A percentile compares a stretch with the other conserved stretches of the same genome.
These are phyloP conservation scores for Erythrolamprus reginae DNA, from an alignment of 2,113 vertebrate species.

Conservation along the genomic window DNA sequence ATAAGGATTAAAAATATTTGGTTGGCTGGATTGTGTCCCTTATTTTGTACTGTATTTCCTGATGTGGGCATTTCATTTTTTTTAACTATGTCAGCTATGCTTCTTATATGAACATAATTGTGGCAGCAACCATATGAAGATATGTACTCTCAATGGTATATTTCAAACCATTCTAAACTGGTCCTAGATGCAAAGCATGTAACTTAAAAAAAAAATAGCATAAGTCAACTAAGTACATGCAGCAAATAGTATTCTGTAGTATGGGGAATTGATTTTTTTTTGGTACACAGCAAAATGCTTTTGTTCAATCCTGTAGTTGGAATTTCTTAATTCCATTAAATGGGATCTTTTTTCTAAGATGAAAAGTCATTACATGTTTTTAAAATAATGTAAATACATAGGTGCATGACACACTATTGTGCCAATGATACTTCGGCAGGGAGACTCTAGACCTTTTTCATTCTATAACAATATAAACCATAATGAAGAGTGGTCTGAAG, in stretches of 20 bases:
- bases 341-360: background rate
- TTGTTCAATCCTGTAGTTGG: slow-evolving; percentile 11
- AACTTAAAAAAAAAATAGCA: background rate
- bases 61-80: background rate
- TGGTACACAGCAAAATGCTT: slow-evolving; percentile 21
- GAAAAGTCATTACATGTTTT: background rate
- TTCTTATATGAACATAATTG: background rate
- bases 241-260: slow-evolving; percentile 11
- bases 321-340: slow-evolving; percentile 14
- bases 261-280: background rate
- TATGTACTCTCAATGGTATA: background rate
- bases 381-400: background rate
- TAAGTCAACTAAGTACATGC: slow-evolving; percentile 12
- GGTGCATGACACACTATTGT: slow-evolving; percentile 4
- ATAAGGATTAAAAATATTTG: background rate
- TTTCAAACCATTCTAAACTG: background rate
- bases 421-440: slow-evolving; percentile 16
- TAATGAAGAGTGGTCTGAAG: slow-evolving; percentile 1
- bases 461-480: background rate
- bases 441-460: slow-evolving; percentile 5
- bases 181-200: slow-evolving; percentile 4
- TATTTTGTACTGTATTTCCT: background rate
- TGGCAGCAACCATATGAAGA: background rate
- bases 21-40: background rate
- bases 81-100: background rate